Evolutionary conservation across 2,888 invertebrate species (phyloP), one percentile per base, ranked within the genome.

Genomic region (Parascotia fuliginaria): DNA sequence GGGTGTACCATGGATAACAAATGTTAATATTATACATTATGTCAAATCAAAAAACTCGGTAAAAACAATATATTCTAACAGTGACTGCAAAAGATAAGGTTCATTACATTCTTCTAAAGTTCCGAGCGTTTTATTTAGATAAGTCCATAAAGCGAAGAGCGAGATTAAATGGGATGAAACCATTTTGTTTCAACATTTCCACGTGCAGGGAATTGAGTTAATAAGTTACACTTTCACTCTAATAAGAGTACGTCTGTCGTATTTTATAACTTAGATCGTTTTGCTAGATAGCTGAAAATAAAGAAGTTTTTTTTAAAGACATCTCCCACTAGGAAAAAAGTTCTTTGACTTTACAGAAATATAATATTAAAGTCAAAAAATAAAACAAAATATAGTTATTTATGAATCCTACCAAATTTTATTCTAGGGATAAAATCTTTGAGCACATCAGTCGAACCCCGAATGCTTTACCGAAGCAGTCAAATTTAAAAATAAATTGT

Each of bases 71-170:
- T 11, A 29, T n/a, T 5, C 13, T 14, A 15, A 33, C 2, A 1
- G 16, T 4, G 4, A 5, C 12, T 27, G 11, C 27, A 42, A 27
- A 33, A 32, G 16, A 37, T n/a, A 29, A 14, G 12, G n/a, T 31
- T 14, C 22, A 31, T 42, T 3, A 33, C 24, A 19, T 42, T 24
- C 13, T 33, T 33, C 24, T 13, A 31, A 3, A 47, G 49, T 42
- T 45, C 38, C 40, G 12, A 49, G 22, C 29, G 46, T 65, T 54
- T 59, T 49, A 54, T 59, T 49, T 37, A 31, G 3, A 11, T 62
- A 65, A 59, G 13, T 56, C 42, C 38, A 45, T 45, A 53, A 59
- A 37, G 37, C 38, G 22, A 40, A 61, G 49, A 32, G 19, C 42
- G 15, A 43, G 56, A 56, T 62, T 53, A 52, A 16, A 37, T 11